A percentile compares a stretch with the other conserved stretches of the same genome.
phyloP scores from a whole-genome alignment of 2,888 invertebrate genomes.

The Agrochola circellaris region DNA sequence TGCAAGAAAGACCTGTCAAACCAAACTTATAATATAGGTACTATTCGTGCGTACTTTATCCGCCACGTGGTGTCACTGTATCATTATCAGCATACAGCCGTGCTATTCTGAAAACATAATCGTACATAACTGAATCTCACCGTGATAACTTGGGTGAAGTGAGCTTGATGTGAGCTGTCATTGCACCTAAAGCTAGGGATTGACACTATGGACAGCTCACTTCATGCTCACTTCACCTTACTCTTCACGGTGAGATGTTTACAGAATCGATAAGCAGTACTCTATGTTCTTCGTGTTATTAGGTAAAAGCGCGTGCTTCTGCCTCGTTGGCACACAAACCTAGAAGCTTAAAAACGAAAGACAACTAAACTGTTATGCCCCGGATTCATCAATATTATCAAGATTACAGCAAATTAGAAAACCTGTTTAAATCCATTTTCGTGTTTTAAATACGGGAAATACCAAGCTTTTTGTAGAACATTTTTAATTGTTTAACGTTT shows the following conservation, averaged over 20 bases:
- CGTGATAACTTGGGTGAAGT: no score
- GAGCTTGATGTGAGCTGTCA: no score
- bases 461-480: constrained; percentile 14
- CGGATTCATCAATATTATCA: constrained; percentile 7
- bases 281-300: background rate
- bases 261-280: no score
- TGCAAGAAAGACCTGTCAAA: background rate
- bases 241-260: no score
- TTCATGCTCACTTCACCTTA: no score
- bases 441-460: constrained; percentile 2
- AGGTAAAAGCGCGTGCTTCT: background rate
- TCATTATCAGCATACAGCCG: background rate
- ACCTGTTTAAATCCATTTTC: constrained; percentile 26
- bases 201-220: no score
- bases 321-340: background rate
- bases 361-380: background rate
- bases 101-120: no score
- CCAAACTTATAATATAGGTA: background rate
- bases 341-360: no score
- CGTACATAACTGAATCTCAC: no score
- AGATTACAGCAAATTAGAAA: constrained; percentile 1
- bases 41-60: background rate
- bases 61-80: background rate
- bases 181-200: no score
- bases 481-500: constrained; percentile 13